Evolutionary conservation across 2,797 vertebrate genomes (phyloP), one percentile per base, ranked within the genome.

Genomic region (Phylloscopus collybita): DNA sequence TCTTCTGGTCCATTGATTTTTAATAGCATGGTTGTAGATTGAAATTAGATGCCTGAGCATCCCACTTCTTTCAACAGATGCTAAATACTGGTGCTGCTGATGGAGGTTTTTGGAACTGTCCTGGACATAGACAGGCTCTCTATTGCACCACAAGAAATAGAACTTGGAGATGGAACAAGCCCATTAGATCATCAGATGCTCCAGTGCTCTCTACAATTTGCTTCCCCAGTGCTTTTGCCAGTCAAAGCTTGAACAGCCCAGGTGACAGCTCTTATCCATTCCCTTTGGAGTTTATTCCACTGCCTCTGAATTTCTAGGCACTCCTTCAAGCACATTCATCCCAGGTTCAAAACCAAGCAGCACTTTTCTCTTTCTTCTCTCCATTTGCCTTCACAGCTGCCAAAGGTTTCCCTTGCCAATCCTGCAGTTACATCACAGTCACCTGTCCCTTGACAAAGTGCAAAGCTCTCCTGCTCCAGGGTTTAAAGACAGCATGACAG

Each of bases 1-100:
- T 51, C 59, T 92, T 80, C 90, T 74, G 72, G 38, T 91, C 73
- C 82, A 62, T 88, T 94, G 76, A 79, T 60, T 96, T 92, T 91
- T 92, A 96, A 80, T 80, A 92, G 85, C 61, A 53, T 7, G 44
- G 54, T 13, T 66, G 34, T 71, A 84, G 70, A 94, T 17, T 1
- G 22, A 88, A 94, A 95, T 86, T 72, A 93, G 82, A 80, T 56
- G 59, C 59, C 70, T 57, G 54, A 92, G 62, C 72, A 69, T 71
- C 76, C 38, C 51, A 50, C 54, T 85, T 86, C 59, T 80, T 83
- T 87, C 87, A 95, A 27, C 66, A 80, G 50, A 60, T 5, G 4
- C 64, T 76, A 80, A 73, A 74, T 30, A 36, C 34, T 47, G 53
- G 14, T 76, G 47, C 27, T 57, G 53, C 45, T 84, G 49, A 42